Evolutionary conservation across 1,140 invertebrate species (phyloP), one percentile per base, ranked within the genome.

Genomic region (Neelides sp.): DNA sequence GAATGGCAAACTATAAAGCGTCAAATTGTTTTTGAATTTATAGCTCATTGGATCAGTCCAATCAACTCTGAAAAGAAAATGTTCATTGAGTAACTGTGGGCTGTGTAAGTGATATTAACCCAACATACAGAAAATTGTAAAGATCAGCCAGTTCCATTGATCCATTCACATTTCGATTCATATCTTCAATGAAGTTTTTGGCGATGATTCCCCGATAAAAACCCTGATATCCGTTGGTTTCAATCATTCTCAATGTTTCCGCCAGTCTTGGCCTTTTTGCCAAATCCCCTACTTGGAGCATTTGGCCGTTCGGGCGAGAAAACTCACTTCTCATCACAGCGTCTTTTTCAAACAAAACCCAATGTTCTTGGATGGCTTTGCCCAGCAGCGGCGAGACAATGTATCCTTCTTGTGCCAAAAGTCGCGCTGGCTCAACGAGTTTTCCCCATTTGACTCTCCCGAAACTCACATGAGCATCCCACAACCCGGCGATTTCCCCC

Each of bases 401-500:
- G 62, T 79, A 85, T 3, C 85, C 87, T 35, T 76, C 76, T 57
- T 77, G 73, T 61, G 85, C 90, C 5, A 93, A 66, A 54, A 80
- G 67, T 7, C 89, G 74, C 0, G 81, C 76, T 0, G 89, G 88
- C 26, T 75, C 63, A 22, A 96, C 75, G 1, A 98, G 66, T 1
- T 80, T 75, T 7, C 69, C 68, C 92, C 93, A 98, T 0, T 80
- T 75, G 1, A 96, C 67, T 58, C 74, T 76, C 2, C 89, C 89
- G 69, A 84, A 94, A 44, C 72, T 73, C 61, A 80, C 68, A 65
- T 94, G 82, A 1, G 85, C 85, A 50, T 77, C 74, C 78, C 84
- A 83, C 63, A 91, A 90, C 2, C 91, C 93, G 49, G 78, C 77
- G 1, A 96, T 62, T 67, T 96, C 92, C 2, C 92, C 92, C 4